Percentiles rank a stretch among this genome's conserved stretches.
Conservation (phyloP, 2,888 invertebrate genomes). For the Drosophila kanekoi region DNA sequence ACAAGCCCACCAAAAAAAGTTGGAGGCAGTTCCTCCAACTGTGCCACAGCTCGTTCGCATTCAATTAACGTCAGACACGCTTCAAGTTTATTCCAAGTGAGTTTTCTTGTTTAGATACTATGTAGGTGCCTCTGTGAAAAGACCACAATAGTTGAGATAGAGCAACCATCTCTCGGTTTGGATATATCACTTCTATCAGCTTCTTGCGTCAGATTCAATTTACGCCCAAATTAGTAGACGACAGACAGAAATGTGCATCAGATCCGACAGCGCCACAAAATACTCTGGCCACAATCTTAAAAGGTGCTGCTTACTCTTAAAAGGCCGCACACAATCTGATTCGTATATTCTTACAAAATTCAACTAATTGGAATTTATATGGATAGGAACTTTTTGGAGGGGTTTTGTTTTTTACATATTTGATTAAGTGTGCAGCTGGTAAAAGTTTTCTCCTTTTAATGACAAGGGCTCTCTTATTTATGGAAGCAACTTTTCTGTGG, state of each 20-base stretch:
- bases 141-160: constrained; percentile 4
- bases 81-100: constrained; percentile 35
- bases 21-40: constrained; percentile 35
- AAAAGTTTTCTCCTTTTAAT: constrained; percentile 19
- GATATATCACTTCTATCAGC: constrained; percentile 61
- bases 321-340: constrained; percentile 26
- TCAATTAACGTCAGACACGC: constrained; percentile 69
- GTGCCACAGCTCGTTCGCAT: constrained; percentile 66
- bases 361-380: constrained; percentile 72
- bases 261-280: constrained; percentile 41
- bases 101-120: background rate
- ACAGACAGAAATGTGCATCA: constrained; percentile 36
- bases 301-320: constrained; percentile 36
- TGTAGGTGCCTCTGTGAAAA: no score
- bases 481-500: constrained; percentile 1
- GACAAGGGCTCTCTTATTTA: constrained; percentile 28
- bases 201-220: constrained; percentile 68
- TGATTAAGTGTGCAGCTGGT: constrained; percentile 50
- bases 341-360: constrained; percentile 35
- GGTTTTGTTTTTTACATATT: constrained; percentile 49
- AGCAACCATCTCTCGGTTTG: background rate
- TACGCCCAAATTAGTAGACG: constrained; percentile 56
- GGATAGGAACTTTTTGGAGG: constrained; percentile 29
- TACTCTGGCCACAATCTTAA: background rate
- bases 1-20: constrained; percentile 30